A percentile compares a stretch with the other conserved stretches of the same genome.
Evolutionary conservation across 2,888 invertebrate genomes (phyloP).

Genomic region (Lepidonotus clava): DNA sequence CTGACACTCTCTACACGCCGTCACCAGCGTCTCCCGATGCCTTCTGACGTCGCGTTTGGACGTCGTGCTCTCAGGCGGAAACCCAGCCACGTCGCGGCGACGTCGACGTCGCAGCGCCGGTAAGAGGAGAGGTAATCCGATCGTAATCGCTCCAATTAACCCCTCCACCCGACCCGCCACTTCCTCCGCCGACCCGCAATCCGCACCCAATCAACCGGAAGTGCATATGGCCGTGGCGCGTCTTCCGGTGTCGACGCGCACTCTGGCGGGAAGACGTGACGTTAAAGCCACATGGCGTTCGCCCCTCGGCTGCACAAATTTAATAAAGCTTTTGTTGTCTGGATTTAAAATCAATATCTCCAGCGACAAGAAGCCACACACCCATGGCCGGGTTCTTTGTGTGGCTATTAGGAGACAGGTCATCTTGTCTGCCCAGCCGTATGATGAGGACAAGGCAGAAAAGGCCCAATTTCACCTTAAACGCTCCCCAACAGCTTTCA

Average conservation of each 20-base stretch:
- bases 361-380: constrained; percentile 27
- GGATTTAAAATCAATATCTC: constrained; percentile 17
- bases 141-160: constrained; percentile 18
- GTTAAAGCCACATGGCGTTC: constrained; percentile 32
- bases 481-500: too few relatives aligned
- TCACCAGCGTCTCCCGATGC: not conserved
- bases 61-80: not conserved
- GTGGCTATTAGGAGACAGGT: not conserved
- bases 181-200: constrained; percentile 19
- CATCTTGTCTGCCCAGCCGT: not conserved
- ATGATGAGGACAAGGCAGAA: too few relatives aligned
- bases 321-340: constrained; percentile 50
- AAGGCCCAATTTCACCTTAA: too few relatives aligned
- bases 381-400: constrained; percentile 2
- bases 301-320: constrained; percentile 14
- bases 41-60: constrained; percentile 28
- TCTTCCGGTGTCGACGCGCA: constrained; percentile 29
- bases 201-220: constrained; percentile 15
- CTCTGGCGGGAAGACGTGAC: constrained; percentile 12
- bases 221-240: constrained; percentile 36
- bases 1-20: not conserved
- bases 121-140: constrained; percentile 41
- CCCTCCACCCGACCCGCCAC: constrained; percentile 24
- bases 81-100: not conserved
- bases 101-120: constrained; percentile 29